These are phyloP conservation scores for Eretmochelys imbricata DNA, from an alignment of 2,113 vertebrate genomes.

Conservation along the genomic window DNA sequence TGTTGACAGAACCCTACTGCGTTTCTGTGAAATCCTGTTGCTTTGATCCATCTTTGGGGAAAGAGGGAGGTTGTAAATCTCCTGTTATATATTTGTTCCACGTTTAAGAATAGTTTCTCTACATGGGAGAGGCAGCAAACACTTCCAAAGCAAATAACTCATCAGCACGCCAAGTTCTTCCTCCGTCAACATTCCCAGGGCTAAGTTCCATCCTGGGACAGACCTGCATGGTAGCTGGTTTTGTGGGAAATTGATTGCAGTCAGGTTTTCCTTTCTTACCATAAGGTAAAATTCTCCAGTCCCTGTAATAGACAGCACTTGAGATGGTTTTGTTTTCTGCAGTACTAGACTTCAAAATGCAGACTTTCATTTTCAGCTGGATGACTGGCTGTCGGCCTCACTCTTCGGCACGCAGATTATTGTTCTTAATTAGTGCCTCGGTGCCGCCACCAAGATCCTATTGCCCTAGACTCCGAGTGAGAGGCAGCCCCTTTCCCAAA, in stretches of 20 bases:
- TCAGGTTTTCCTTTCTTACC: not conserved
- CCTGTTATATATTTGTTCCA: not conserved
- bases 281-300: not conserved
- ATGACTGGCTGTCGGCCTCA: not conserved
- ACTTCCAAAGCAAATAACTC: not conserved
- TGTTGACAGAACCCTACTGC: not conserved
- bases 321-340: not conserved
- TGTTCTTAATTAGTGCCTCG: not conserved
- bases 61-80: fast-evolving
- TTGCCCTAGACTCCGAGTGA: not conserved
- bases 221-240: not conserved
- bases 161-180: not conserved
- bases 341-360: not conserved
- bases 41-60: not conserved
- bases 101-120: not conserved
- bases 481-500: not conserved
- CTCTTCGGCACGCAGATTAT: not conserved
- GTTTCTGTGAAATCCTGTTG: not conserved
- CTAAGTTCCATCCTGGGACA: not conserved
- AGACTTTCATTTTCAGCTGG: not conserved
- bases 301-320: not conserved
- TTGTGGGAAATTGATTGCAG: not conserved
- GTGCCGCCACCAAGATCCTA: not conserved
- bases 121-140: not conserved
- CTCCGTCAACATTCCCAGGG: not conserved